Conservation (phyloP, 2,797 vertebrate species). For the Glossophaga mutica region DNA sequence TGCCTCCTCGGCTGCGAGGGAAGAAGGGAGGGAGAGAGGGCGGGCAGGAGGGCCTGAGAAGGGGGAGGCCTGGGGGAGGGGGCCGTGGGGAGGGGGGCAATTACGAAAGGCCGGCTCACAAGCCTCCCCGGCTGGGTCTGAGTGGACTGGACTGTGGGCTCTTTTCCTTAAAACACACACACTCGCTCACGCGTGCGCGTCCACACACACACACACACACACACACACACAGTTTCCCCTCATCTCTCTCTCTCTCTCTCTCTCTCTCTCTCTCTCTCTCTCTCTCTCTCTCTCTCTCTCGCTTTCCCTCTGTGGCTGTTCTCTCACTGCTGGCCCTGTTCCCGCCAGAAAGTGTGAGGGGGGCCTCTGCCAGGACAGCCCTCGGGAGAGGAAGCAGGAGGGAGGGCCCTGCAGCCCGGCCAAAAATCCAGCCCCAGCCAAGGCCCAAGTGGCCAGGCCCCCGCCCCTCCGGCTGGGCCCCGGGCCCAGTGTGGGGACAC, state of each 20-base stretch:
- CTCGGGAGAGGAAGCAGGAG: conserved; percentile 83
- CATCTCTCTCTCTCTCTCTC: not conserved
- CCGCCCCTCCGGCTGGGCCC: conserved; percentile 69
- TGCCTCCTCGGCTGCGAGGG: conserved; percentile 85
- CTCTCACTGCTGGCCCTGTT: conserved; percentile 85
- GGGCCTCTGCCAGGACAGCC: conserved; percentile 88
- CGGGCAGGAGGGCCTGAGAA: conserved; percentile 55
- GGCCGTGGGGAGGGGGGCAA: conserved; percentile 82
- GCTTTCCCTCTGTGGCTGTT: conserved; percentile 80
- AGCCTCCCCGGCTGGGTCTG: conserved; percentile 84
- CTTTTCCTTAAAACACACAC: conserved; percentile 43
- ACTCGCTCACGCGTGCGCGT: too few species aligned
- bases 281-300: not conserved
- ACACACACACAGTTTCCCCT: not conserved
- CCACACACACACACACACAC: not conserved
- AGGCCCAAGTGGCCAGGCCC: conserved; percentile 69
- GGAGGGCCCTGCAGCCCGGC: conserved; percentile 63
- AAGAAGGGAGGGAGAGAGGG: conserved; percentile 75
- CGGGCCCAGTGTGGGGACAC: conserved; percentile 67
- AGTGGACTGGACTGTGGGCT: conserved; percentile 68
- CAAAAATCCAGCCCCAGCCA: conserved; percentile 72
- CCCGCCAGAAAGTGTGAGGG: conserved; percentile 82
- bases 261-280: not conserved
- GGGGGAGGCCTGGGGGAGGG: conserved; percentile 73
- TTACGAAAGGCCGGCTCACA: conserved; percentile 86